Evolutionary conservation across 2,113 vertebrate species (phyloP).

Genomic region (Ceuthmochares aereus): DNA sequence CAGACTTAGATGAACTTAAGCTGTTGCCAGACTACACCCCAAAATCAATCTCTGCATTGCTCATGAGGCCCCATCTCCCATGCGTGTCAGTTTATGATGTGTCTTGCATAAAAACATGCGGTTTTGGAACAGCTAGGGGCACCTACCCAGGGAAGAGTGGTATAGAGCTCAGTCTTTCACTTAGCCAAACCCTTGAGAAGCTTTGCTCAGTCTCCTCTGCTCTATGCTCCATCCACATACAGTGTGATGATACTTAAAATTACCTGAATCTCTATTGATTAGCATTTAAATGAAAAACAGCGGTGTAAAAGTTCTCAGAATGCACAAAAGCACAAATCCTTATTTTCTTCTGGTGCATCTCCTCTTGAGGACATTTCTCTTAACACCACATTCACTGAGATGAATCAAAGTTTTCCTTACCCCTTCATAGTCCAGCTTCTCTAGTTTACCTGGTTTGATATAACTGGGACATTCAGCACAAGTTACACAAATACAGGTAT

Average conservation of each 20-base stretch:
- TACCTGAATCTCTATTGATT: background rate
- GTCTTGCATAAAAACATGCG: rapidly evolving
- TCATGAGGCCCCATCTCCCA: background rate
- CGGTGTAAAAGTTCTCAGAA: background rate
- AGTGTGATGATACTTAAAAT: background rate
- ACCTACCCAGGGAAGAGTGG: background rate
- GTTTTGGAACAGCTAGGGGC: background rate
- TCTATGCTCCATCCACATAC: background rate
- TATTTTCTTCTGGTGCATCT: background rate
- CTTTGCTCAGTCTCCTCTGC: background rate
- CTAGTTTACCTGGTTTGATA: background rate
- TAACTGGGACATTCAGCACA: background rate
- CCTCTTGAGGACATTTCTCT: background rate
- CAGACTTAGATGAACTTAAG: background rate
- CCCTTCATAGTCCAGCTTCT: background rate
- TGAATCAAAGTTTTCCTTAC: background rate
- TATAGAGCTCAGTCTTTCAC: background rate
- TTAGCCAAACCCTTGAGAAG: background rate
- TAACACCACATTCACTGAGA: rapidly evolving
- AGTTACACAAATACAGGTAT: background rate
- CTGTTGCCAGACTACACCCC: background rate
- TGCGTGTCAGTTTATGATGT: background rate
- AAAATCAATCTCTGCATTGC: background rate
- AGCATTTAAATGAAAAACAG: background rate
- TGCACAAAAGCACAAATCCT: background rate